Evolutionary conservation across 1,140 invertebrate genomes (phyloP).

Genomic region (Drosophila leontia): DNA sequence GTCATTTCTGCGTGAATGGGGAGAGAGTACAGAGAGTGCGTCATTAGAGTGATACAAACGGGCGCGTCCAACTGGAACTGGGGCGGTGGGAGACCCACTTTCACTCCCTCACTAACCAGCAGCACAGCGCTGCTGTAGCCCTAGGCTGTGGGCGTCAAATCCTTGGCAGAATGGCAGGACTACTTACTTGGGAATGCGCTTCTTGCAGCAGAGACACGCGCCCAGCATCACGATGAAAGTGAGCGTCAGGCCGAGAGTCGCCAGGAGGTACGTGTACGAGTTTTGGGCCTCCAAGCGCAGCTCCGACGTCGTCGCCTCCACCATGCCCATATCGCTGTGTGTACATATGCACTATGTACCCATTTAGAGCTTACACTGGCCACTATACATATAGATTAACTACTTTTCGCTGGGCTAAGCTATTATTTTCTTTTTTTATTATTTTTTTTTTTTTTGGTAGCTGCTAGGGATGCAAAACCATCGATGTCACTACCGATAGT

Average conservation of each 20-base stretch:
- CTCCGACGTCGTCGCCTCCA: slow-evolving; percentile 60
- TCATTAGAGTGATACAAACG: slow-evolving; percentile 39
- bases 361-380: slow-evolving; percentile 23
- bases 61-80: slow-evolving; percentile 69
- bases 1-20: slow-evolving; percentile 84
- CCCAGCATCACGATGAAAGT: slow-evolving; percentile 79
- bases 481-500: too few species aligned
- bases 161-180: not conserved
- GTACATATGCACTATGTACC: slow-evolving; percentile 63
- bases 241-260: slow-evolving; percentile 66
- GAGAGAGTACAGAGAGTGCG: slow-evolving; percentile 5
- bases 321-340: slow-evolving; percentile 64
- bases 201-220: slow-evolving; percentile 83
- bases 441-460: slow-evolving; percentile 5
- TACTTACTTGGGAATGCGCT: slow-evolving; percentile 83
- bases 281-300: slow-evolving; percentile 63
- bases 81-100: slow-evolving; percentile 42
- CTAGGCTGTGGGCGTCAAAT: not conserved
- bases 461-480: not conserved
- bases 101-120: slow-evolving; percentile 41
- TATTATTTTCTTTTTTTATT: slow-evolving; percentile 27
- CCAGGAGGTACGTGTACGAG: slow-evolving; percentile 70
- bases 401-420: slow-evolving; percentile 8
- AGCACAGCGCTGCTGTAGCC: too few species aligned
- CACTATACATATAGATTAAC: slow-evolving; percentile 13